Base-by-base conservation (phyloP, 2,797 vertebrate species). In the Syngnathus acus region DNA sequence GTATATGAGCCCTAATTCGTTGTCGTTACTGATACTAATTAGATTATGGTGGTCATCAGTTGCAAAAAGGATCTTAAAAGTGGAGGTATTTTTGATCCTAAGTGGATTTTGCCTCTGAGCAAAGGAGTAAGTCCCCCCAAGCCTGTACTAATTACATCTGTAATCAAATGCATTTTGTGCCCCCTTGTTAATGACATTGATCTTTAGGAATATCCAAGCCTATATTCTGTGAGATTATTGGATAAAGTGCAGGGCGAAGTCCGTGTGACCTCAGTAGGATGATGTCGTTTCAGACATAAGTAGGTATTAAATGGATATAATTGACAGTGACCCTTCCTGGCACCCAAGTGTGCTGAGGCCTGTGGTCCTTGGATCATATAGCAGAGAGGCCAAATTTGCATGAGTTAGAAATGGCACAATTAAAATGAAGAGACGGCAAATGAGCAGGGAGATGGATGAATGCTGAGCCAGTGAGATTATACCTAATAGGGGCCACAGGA, bases 291-390 rank as follows among this genome's bases (percentile, higher is more conserved):
- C 85, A 88, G 89, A 89, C 90, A 89, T 92, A 91, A 92, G 90
- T 92, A 89, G 91, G 91, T 91, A 93, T 93, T 92, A 93, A 92
- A 92, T 91, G 90, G 90, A 90, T 91, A 90, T 92, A 93, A 92
- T 90, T 92, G 90, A 92, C 89, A 91, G 91, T 92, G 92, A 93
- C 91, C 92, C 87, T 82, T 82, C 73, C 87, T 89, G 89, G 86
- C 89, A 89, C 86, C 84, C 78, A 81, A 82, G 17, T 74, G 82
- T 68, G 84, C 80, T 0, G 63, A 81, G 81, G 84, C 84, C 82
- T 68, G 67, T 53, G 74, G 74, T 86, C 82, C 78, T 85, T 86
- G 84, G 81, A 86, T 90, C 87, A 84, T 90, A 89, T 85, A 88
- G 87, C 84, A 83, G 76, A 73, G 74, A 68, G 78, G 71, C 73